These are phyloP conservation scores for Lepus townsendii DNA, from an alignment of 2,797 vertebrate species.

Conservation along the genomic window DNA sequence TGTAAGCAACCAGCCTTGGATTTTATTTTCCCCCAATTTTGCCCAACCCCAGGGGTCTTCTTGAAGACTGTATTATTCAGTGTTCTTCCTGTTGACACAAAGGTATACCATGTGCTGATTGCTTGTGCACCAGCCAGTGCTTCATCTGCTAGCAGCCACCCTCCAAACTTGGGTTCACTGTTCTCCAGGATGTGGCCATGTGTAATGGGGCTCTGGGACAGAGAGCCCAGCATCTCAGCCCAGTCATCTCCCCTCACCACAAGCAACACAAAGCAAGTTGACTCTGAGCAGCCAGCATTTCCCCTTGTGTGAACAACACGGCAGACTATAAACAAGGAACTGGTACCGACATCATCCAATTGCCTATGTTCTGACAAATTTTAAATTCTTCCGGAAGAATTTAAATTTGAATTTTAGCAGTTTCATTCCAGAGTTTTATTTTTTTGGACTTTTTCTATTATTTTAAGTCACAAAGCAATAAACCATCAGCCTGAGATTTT, in stretches of 20 bases:
- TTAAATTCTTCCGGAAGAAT: slow-evolving; percentile 52
- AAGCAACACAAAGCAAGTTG: not conserved
- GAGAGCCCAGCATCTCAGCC: not conserved
- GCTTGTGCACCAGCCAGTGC: not conserved
- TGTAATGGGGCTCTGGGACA: not conserved
- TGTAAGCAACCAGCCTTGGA: not conserved
- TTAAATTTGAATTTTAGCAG: slow-evolving; percentile 48
- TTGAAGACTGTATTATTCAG: not conserved
- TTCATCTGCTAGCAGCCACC: not conserved
- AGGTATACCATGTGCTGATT: not conserved
- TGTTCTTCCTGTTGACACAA: not conserved
- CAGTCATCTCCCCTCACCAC: not conserved
- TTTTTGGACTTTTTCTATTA: slow-evolving; percentile 29
- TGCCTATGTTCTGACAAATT: not conserved
- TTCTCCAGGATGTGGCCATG: not conserved
- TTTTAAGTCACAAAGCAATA: slow-evolving; percentile 75
- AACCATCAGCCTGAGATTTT: slow-evolving; percentile 63
- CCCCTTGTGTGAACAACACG: fast-evolving
- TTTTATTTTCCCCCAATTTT: not conserved
- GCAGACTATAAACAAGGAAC: fast-evolving
- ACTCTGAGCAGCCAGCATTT: not conserved
- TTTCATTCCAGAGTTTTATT: slow-evolving; percentile 47
- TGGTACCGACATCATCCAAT: not conserved
- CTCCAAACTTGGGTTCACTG: not conserved
- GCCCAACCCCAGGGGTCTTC: not conserved